phyloP scores from a whole-genome alignment of 1,140 invertebrate genomes.

The Vanessa tameamea region DNA sequence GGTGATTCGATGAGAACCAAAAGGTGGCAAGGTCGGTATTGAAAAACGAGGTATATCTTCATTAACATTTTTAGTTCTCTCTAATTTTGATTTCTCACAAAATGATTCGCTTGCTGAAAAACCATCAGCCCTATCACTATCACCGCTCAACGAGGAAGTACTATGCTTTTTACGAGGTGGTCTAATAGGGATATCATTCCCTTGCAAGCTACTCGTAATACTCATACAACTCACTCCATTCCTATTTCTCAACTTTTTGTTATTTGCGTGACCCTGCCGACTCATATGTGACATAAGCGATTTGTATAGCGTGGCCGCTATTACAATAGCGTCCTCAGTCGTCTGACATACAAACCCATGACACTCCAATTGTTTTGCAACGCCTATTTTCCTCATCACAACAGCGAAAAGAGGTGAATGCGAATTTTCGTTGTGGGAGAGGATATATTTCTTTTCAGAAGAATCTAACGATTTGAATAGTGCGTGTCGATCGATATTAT shows the following conservation, averaged over 20 bases:
- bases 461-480: conserved; percentile 82
- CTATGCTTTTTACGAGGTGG: conserved; percentile 82
- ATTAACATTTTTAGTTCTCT: conserved; percentile 44
- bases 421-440: conserved; percentile 79
- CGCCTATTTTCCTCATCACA: conserved; percentile 90
- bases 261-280: conserved; percentile 70
- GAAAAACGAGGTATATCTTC: conserved; percentile 27
- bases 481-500: conserved; percentile 87
- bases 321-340: conserved; percentile 93
- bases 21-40: conserved; percentile 58
- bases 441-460: conserved; percentile 80
- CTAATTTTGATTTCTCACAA: conserved; percentile 58
- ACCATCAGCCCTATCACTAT: conserved; percentile 81
- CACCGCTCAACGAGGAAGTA: conserved; percentile 82
- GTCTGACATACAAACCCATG: conserved; percentile 94
- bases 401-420: conserved; percentile 95
- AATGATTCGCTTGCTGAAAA: conserved; percentile 67
- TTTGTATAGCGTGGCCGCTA: conserved; percentile 93
- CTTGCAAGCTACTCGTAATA: conserved; percentile 82
- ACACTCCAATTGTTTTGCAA: conserved; percentile 90
- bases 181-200: conserved; percentile 77
- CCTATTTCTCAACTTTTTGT: conserved; percentile 82
- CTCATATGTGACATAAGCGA: conserved; percentile 91
- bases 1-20: conserved; percentile 76
- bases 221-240: conserved; percentile 87